These are phyloP conservation scores for Dasysyrphus tricinctus DNA, from an alignment of 2,888 invertebrate species.

Conservation along the genomic window DNA sequence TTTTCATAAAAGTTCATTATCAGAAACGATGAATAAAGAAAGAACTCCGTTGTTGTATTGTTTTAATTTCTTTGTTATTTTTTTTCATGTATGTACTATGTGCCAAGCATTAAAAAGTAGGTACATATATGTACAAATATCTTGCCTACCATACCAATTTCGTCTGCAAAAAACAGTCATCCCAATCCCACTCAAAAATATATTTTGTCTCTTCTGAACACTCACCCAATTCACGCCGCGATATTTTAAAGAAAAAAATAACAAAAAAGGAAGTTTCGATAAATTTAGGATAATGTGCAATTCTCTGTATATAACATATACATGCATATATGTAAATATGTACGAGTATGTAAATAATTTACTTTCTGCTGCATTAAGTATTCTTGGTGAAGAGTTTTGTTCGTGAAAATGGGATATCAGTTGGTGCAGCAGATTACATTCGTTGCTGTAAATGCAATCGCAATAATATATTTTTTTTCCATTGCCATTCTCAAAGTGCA, in stretches of 20 bases:
- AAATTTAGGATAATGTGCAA: slow-evolving; percentile 50
- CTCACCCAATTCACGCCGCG: slow-evolving; percentile 13
- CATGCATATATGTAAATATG: neutral
- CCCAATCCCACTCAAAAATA: slow-evolving; percentile 57
- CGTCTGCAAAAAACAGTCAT: slow-evolving; percentile 48
- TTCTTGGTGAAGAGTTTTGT: slow-evolving; percentile 46
- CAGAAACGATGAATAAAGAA: slow-evolving; percentile 47
- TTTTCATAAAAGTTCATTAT: slow-evolving; percentile 49
- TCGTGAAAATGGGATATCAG: slow-evolving; percentile 34
- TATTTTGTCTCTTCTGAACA: slow-evolving; percentile 19
- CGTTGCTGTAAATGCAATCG: slow-evolving; percentile 1
- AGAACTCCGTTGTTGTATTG: neutral
- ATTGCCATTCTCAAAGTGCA: slow-evolving; percentile 26
- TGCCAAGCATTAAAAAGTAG: slow-evolving; percentile 8
- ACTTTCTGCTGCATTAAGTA: slow-evolving; percentile 30
- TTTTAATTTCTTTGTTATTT: slow-evolving; percentile 53
- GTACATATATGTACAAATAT: neutral
- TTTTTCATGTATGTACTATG: neutral
- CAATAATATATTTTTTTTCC: slow-evolving; percentile 6
- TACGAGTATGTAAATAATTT: neutral
- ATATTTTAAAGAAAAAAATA: neutral
- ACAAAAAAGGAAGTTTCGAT: slow-evolving; percentile 51
- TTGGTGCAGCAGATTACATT: slow-evolving; percentile 16
- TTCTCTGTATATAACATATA: slow-evolving; percentile 3
- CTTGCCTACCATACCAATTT: slow-evolving; percentile 21